Evolutionary conservation across 2,888 invertebrate genomes (phyloP).

Genomic region (Rhingia campestris): DNA sequence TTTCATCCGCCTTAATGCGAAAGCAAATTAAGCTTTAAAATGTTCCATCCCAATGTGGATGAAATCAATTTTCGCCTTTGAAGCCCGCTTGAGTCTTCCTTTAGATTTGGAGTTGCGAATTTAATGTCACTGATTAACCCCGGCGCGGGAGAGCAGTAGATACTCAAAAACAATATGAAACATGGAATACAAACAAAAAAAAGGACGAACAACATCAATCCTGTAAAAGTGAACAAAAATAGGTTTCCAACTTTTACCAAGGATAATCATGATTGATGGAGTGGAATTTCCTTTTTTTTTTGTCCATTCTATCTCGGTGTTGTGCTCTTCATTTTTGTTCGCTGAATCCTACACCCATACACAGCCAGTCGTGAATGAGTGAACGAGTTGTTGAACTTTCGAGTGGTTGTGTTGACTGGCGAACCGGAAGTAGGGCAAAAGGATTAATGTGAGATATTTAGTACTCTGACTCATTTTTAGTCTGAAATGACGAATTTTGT

Average conservation of each 20-base stretch:
- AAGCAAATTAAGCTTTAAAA: conserved; percentile 56
- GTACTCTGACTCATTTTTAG: conserved; percentile 22
- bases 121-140: conserved; percentile 45
- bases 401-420: conserved; percentile 61
- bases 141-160: neutral
- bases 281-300: conserved; percentile 61
- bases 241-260: conserved; percentile 45
- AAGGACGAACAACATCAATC: conserved; percentile 16
- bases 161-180: conserved; percentile 6
- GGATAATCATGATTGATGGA: conserved; percentile 74
- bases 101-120: conserved; percentile 29
- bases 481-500: conserved; percentile 1
- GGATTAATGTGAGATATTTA: conserved; percentile 70
- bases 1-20: conserved; percentile 49
- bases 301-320: neutral
- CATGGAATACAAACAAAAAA: neutral
- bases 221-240: conserved; percentile 33
- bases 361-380: conserved; percentile 15
- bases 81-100: conserved; percentile 4
- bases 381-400: conserved; percentile 67
- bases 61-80: conserved; percentile 45
- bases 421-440: conserved; percentile 66
- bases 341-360: neutral
- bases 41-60: conserved; percentile 50
- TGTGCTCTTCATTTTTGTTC: conserved; percentile 1